A percentile compares a stretch with the other conserved stretches of the same genome.
Evolutionary conservation across 1,140 invertebrate genomes (phyloP).

Genomic region (Neodiprion lecontei): DNA sequence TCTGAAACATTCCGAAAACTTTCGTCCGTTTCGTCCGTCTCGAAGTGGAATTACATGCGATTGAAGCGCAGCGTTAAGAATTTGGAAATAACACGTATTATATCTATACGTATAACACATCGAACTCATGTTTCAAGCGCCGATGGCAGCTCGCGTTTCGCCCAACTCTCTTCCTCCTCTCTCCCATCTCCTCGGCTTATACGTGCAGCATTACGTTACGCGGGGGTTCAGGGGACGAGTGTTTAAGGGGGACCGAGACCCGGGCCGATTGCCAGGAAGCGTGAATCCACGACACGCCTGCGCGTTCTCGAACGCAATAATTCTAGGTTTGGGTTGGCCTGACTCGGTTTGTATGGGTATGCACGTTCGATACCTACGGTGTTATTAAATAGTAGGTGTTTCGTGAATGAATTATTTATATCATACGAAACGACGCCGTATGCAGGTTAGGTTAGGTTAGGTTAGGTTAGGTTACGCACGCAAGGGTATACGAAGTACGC

Average conservation of each 20-base stretch:
- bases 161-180: too few species aligned
- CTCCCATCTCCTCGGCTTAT: too few species aligned
- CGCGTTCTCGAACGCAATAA: conserved; percentile 4
- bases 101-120: too few species aligned
- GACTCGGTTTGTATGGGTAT: not conserved
- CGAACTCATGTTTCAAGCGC: too few species aligned
- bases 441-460: too few species aligned
- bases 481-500: not conserved
- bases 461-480: not conserved
- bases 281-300: conserved; percentile 4
- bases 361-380: not conserved
- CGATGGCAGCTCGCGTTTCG: too few species aligned
- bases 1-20: too few species aligned
- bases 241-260: not conserved
- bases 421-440: not conserved
- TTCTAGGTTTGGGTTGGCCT: not conserved
- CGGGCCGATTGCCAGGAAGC: conserved; percentile 6
- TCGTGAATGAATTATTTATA: conserved; percentile 6
- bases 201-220: too few species aligned
- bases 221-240: not conserved
- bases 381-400: conserved; percentile 7
- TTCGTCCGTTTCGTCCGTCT: too few species aligned
- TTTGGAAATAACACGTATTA: too few species aligned
- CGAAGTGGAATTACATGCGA: too few species aligned
- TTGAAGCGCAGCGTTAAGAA: too few species aligned